phyloP scores from a whole-genome alignment of 2,888 invertebrate species.

The Pammene fasciana region DNA sequence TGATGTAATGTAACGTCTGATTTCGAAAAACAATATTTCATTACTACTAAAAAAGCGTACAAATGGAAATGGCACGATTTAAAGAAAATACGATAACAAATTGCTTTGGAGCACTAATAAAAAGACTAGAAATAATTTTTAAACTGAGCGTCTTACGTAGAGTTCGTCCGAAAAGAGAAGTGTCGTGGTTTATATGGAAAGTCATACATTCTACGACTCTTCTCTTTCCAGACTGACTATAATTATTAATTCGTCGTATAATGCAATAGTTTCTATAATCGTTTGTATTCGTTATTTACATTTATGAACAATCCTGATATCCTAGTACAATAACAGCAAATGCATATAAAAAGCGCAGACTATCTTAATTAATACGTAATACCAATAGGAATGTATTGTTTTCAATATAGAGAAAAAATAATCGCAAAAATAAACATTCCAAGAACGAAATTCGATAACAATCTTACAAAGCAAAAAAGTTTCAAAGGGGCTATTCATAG shows the following conservation, averaged over 20 bases:
- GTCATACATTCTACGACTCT: too few relatives aligned
- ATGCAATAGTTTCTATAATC: too few relatives aligned
- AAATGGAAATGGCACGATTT: constrained; percentile 23
- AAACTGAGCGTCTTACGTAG: background rate
- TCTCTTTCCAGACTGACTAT: too few relatives aligned
- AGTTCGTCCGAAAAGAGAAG: too few relatives aligned
- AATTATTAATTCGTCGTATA: too few relatives aligned
- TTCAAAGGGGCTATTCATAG: too few relatives aligned
- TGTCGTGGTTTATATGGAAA: too few relatives aligned
- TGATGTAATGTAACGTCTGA: too few relatives aligned
- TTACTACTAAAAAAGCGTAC: background rate
- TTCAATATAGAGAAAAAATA: constrained; percentile 33
- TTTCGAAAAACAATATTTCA: too few relatives aligned
- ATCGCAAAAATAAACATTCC: constrained; percentile 32
- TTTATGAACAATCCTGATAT: background rate
- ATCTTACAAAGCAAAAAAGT: constrained; percentile 12
- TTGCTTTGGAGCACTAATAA: constrained; percentile 14
- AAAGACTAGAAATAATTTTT: constrained; percentile 28
- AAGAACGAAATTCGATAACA: constrained; percentile 12
- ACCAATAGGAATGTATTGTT: constrained; percentile 39
- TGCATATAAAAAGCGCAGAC: constrained; percentile 30
- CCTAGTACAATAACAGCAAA: constrained; percentile 22
- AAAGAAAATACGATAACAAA: background rate
- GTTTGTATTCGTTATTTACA: too few relatives aligned
- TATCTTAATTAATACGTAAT: constrained; percentile 27